Evolutionary conservation across 1,140 invertebrate species (phyloP), one percentile per base, ranked within the genome.

Genomic region (Papilio xuthus): DNA sequence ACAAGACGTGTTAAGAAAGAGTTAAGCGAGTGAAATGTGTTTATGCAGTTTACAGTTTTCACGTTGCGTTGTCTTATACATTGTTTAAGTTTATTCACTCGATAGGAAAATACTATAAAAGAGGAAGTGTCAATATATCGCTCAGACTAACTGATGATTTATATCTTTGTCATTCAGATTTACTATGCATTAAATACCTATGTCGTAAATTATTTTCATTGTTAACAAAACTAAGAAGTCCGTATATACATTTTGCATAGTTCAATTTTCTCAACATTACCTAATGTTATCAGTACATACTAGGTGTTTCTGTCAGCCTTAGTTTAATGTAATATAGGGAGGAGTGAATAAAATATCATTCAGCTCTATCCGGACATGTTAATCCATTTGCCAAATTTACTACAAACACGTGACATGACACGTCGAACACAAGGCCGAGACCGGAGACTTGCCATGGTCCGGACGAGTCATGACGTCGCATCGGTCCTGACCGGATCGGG

Each of bases 1-100:
- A 76, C 50, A 41, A 60, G 72, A 76, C 41, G 78, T 74, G 42
- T 75, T 75, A 75, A 50, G 44, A 53, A 44, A 56, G 69, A 71
- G 76, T 79, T 79, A 41, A 60, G 74, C 53, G 74, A 32, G 42
- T 20, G 32, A 60, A 47, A 42, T 47, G 71, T 47, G 71, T 47
- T 72, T 72, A 72, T 72, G 71, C 42, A 42, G 23, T 44, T 42
- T 72, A 44, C 71, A 72, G 1, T 72, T 72, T 47, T 72, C n/a
- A 15, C 71, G 32, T 72, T 23, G 71, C 42, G 23, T 23, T 44
- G n/a, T 20, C n/a, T 44, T n/a, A 6, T 71, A 7, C 41, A 41
- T 72, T 72, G 20, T 26, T 23, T 15, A 47, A 28, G 28, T 7
- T 28, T 28, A 67, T 28, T 28, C 60, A 23, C 23, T 28, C 26